Conservation (phyloP, 2,888 invertebrate species). For the Cataglyphis livida region DNA sequence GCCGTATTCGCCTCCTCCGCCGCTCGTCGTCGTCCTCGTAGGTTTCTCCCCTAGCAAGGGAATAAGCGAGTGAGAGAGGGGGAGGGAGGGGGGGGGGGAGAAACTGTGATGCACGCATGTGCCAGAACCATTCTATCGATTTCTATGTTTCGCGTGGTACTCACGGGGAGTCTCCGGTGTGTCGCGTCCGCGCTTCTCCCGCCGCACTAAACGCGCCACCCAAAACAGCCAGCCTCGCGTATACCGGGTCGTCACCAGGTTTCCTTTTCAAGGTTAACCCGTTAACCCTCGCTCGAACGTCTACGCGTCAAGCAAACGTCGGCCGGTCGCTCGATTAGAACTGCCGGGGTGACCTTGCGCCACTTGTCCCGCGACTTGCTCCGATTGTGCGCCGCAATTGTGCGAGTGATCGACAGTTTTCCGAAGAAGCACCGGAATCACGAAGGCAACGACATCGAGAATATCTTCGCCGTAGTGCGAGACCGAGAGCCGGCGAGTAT, state of each 20-base stretch:
- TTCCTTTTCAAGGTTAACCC: conserved; percentile 84
- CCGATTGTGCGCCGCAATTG: conserved; percentile 23
- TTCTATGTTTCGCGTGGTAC: conserved; percentile 78
- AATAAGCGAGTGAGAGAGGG: conserved; percentile 31
- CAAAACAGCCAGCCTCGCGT: conserved; percentile 85
- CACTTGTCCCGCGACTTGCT: conserved; percentile 53
- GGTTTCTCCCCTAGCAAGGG: conserved; percentile 43
- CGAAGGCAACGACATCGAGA: conserved; percentile 1
- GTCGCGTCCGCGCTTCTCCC: conserved; percentile 63
- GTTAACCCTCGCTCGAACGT: conserved; percentile 24
- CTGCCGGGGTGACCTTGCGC: conserved; percentile 58
- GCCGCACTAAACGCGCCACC: conserved; percentile 76
- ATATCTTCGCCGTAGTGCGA: neutral
- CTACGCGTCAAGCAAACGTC: conserved; percentile 72
- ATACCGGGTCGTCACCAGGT: conserved; percentile 78
- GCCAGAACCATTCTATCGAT: conserved; percentile 82
- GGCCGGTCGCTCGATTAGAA: conserved; percentile 63
- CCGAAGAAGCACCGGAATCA: conserved; percentile 19
- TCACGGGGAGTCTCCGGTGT: conserved; percentile 78
- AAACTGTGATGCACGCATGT: conserved; percentile 78
- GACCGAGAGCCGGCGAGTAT: conserved; percentile 15
- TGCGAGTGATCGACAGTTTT: conserved; percentile 42
- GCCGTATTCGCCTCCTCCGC: conserved; percentile 1
- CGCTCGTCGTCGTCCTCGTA: conserved; percentile 33
- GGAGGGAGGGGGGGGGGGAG: conserved; percentile 21